A percentile compares a stretch with the other conserved stretches of the same genome.
These are phyloP conservation scores for Bufotes viridis DNA, from an alignment of 2,797 vertebrate species.

Conservation along the genomic window DNA sequence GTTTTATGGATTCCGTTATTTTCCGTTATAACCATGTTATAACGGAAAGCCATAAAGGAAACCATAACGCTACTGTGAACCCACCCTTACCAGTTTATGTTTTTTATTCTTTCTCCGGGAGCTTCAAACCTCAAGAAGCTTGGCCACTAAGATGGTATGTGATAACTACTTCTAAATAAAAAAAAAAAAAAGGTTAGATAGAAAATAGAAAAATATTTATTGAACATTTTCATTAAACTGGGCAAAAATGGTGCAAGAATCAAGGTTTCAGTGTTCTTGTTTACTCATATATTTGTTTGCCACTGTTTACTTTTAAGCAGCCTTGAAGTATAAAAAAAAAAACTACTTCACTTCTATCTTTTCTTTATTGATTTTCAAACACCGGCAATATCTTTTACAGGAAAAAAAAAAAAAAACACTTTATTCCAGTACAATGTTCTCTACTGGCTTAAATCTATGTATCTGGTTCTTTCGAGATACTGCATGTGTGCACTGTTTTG, in stretches of 20 bases:
- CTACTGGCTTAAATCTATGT: constrained; percentile 35
- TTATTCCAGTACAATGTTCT: constrained; percentile 26
- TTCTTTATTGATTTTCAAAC: constrained; percentile 50
- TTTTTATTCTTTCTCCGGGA: not conserved
- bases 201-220: not conserved
- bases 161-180: not conserved
- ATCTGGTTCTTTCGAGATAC: constrained; percentile 35
- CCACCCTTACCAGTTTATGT: not conserved
- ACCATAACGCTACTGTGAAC: no score
- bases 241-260: not conserved
- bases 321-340: constrained; percentile 23
- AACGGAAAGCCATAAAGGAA: no score
- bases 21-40: no score
- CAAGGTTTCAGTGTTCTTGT: not conserved
- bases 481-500: constrained; percentile 40
- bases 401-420: constrained; percentile 38
- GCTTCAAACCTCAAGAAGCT: not conserved
- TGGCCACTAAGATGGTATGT: not conserved
- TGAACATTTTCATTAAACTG: not conserved
- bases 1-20: no score
- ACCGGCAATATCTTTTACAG: constrained; percentile 37
- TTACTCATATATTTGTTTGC: constrained; percentile 20
- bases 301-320: constrained; percentile 29
- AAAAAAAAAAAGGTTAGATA: not conserved
- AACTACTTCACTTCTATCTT: not conserved